phyloP scores from a whole-genome alignment of 2,113 vertebrate genomes.

The Lutjanus erythropterus region DNA sequence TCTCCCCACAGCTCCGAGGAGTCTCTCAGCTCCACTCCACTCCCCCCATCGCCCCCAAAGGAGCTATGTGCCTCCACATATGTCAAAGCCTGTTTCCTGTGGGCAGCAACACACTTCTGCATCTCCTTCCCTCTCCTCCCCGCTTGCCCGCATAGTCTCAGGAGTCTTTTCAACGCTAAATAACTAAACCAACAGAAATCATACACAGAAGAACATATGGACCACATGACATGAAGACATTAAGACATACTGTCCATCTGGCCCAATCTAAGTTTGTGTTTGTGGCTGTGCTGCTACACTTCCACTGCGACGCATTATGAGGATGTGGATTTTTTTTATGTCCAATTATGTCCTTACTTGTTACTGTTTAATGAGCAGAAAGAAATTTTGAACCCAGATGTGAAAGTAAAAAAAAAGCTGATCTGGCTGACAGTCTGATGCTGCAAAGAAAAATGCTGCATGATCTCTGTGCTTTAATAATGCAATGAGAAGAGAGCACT shows the following conservation, averaged over 20 bases:
- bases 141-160: conserved; percentile 31
- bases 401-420: conserved; percentile 1
- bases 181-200: conserved; percentile 46
- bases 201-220: conserved; percentile 40
- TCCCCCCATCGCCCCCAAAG: conserved; percentile 50
- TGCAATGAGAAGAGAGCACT: no score
- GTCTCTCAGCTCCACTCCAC: conserved; percentile 58
- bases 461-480: conserved; percentile 9
- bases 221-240: conserved; percentile 39
- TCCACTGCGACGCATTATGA: conserved; percentile 30
- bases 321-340: conserved; percentile 7
- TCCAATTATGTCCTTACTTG: conserved; percentile 51
- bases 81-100: conserved; percentile 75
- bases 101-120: conserved; percentile 64
- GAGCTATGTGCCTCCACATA: conserved; percentile 74
- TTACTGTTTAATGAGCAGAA: conserved; percentile 51
- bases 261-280: conserved; percentile 19
- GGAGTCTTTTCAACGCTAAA: conserved; percentile 11
- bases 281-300: not conserved
- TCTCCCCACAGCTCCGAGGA: conserved; percentile 69
- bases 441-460: not conserved
- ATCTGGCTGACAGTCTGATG: conserved; percentile 37
- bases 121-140: conserved; percentile 30
- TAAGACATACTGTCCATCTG: conserved; percentile 50
- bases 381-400: conserved; percentile 38